Base-by-base conservation (phyloP, 2,113 vertebrate species). In the Sebastes schlegelii region DNA sequence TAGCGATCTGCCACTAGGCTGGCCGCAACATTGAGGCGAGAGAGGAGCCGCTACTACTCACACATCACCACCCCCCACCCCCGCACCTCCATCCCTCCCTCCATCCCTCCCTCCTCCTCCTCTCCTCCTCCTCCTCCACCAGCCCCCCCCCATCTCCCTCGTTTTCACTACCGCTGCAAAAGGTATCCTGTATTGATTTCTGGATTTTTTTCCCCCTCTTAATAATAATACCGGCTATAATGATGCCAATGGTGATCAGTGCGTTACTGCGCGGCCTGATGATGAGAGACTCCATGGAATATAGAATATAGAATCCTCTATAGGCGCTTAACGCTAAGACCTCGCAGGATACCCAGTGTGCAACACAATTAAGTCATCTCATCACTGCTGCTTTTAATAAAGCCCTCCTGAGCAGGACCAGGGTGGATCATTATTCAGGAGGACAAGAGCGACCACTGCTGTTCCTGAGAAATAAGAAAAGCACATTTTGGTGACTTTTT, bases 11-110 rank as follows among this genome's bases (percentile, higher is more conserved):
- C 92, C 93, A 95, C 95, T 91, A 92, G 92, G 93, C 93, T 94
- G 95, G 88, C 95, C 93, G 95, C 95, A 95, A 95, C 95, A 95
- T 94, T 93, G 94, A 95, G 88, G 93, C 95, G 93, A 94, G 92
- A 93, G 92, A 93, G 92, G 87, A 93, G 83, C 93, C 92, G 94
- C 93, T 95, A 95, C 95, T 95, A 95, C 95, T 94, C 94, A 92
- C 95, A 95, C 95, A 95, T 92, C 91, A 88, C 90, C 91, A 82
- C 92, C 92, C 89, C 88, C 66, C 3, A 43, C 77, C 65, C 46
- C 77, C 68, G 43, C 77, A 0, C 9, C 10, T 12, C 65, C 55
- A 49, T 58, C 84, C 73, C 77, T 61, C 77, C 70, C 60, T 73
- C 54, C 65, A 49, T 42, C 86, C 66, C 26, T 5, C 66, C 51